Percentiles rank a stretch among this genome's conserved stretches.
These are phyloP conservation scores for Microctenopoma lineatum DNA, from an alignment of 2,797 vertebrate genomes.

Conservation along the genomic window DNA sequence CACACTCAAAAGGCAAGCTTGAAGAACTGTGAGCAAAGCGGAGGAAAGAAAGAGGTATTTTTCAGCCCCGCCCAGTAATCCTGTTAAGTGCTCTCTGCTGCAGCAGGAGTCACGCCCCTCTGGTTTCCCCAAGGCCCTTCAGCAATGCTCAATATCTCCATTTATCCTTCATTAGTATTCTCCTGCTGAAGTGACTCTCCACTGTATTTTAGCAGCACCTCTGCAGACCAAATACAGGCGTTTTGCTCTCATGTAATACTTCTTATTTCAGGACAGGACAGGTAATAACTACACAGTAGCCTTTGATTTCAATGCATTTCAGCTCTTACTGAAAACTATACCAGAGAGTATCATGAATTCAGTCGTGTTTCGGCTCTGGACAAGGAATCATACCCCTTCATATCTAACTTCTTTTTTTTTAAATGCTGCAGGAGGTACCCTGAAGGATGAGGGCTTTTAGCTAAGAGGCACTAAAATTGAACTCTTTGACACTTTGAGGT, in stretches of 20 bases:
- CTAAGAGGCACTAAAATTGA: no score
- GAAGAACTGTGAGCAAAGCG: constrained; percentile 30
- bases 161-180: constrained; percentile 80
- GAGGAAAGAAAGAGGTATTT: constrained; percentile 41
- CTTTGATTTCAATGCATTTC: no score
- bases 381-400: no score
- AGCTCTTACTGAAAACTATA: no score
- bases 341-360: no score
- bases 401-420: neutral
- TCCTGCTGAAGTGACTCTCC: constrained; percentile 52
- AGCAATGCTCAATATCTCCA: constrained; percentile 65
- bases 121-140: constrained; percentile 45
- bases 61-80: constrained; percentile 77
- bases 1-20: constrained; percentile 16
- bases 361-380: no score
- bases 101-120: constrained; percentile 65
- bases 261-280: constrained; percentile 12
- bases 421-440: no score
- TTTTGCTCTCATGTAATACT: constrained; percentile 2
- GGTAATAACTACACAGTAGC: neutral
- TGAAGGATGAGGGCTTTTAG: no score
- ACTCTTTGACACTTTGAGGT: no score
- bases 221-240: constrained; percentile 1
- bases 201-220: constrained; percentile 43
- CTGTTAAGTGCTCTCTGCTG: constrained; percentile 80